Percentiles rank a stretch among this genome's conserved stretches.
phyloP scores from a whole-genome alignment of 1,140 invertebrate genomes.

The Hermatobates lingyangjiaoensis region DNA sequence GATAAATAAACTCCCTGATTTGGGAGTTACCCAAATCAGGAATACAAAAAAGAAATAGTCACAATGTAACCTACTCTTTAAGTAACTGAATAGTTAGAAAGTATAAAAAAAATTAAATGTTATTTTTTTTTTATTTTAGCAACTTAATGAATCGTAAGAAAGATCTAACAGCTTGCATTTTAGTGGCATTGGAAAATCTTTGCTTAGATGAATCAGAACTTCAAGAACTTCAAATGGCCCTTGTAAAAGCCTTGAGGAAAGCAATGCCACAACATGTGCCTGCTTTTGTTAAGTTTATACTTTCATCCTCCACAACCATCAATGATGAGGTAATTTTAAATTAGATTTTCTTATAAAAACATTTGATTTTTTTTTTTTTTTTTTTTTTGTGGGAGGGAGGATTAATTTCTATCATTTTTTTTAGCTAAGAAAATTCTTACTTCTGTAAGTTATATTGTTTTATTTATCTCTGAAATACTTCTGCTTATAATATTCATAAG shows the following conservation, averaged over 20 bases:
- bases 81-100: neutral
- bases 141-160: constrained; percentile 6
- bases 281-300: constrained; percentile 4
- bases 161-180: neutral
- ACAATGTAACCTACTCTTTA: neutral
- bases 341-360: neutral
- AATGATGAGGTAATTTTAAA: constrained; percentile 7
- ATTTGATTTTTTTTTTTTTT: too few relatives aligned
- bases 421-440: too few relatives aligned
- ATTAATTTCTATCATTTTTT: too few relatives aligned
- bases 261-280: constrained; percentile 6
- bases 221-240: neutral
- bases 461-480: too few relatives aligned
- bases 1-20: neutral
- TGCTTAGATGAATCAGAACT: constrained; percentile 3
- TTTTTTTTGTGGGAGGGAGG: too few relatives aligned
- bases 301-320: neutral
- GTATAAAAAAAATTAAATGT: neutral
- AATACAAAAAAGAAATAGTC: neutral
- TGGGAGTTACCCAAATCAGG: neutral
- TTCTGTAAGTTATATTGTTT: too few relatives aligned
- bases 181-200: constrained; percentile 5
- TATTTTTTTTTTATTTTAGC: constrained; percentile 1
- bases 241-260: constrained; percentile 4
- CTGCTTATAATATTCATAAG: too few relatives aligned